Evolutionary conservation across 2,888 invertebrate species (phyloP).

Genomic region (Trypoxylon attenuatum): DNA sequence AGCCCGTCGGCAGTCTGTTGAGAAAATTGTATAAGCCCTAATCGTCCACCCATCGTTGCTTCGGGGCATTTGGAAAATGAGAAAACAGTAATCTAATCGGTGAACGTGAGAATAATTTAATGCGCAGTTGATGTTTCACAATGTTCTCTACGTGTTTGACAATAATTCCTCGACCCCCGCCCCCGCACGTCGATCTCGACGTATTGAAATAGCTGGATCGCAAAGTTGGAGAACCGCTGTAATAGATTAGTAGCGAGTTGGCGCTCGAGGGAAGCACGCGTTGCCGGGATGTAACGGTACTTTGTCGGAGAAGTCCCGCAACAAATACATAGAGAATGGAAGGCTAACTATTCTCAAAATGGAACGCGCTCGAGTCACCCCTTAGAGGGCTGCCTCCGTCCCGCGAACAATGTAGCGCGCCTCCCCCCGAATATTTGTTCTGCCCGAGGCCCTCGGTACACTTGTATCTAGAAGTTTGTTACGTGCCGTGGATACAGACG

Average conservation of each 20-base stretch:
- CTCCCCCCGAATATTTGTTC: conserved; percentile 44
- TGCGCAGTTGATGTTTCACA: background rate
- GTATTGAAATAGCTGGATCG: too few species aligned
- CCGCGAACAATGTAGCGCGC: conserved; percentile 28
- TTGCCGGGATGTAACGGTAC: too few species aligned
- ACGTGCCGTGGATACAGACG: conserved; percentile 30
- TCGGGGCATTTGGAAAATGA: background rate
- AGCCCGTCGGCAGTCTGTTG: conserved; percentile 11
- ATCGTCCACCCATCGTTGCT: background rate
- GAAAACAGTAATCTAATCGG: background rate
- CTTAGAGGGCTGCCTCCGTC: background rate
- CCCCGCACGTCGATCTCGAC: too few species aligned
- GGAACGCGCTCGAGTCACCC: too few species aligned
- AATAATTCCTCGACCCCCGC: too few species aligned
- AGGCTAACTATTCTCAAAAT: too few species aligned
- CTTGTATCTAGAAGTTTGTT: conserved; percentile 36
- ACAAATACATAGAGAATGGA: too few species aligned
- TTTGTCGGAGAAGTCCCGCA: too few species aligned
- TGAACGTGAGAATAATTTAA: background rate
- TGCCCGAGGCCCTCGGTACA: conserved; percentile 12
- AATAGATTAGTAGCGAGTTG: too few species aligned
- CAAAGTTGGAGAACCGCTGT: too few species aligned
- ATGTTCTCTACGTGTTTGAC: background rate
- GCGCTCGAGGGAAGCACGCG: too few species aligned
- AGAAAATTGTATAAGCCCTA: conserved; percentile 25